phyloP scores from a whole-genome alignment of 2,888 invertebrate genomes.

The Brenthis ino region DNA sequence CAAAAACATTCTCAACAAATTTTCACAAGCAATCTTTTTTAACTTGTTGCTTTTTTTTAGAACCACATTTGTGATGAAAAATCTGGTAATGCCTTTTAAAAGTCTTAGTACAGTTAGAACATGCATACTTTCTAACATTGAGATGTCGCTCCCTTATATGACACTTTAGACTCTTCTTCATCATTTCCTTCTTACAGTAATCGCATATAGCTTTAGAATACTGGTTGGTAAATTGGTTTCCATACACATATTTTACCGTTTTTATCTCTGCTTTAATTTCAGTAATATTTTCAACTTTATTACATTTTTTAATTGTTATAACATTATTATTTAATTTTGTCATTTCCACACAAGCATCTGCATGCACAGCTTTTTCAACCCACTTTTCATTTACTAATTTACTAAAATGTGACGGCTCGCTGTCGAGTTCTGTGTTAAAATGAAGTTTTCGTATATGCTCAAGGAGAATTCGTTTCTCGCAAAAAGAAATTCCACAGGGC shows the following conservation, averaged over 20 bases:
- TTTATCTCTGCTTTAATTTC: constrained; percentile 17
- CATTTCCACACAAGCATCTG: constrained; percentile 59
- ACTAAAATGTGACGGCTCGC: constrained; percentile 42
- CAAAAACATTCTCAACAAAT: neutral
- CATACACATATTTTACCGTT: constrained; percentile 38
- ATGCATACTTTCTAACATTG: constrained; percentile 56
- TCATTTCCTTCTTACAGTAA: constrained; percentile 68
- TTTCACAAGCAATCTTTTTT: neutral
- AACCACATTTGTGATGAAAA: constrained; percentile 55
- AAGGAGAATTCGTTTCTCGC: constrained; percentile 58
- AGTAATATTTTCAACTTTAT: constrained; percentile 34
- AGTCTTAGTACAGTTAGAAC: constrained; percentile 47
- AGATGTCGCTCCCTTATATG: constrained; percentile 66
- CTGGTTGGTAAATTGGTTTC: constrained; percentile 41
- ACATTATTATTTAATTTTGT: constrained; percentile 64
- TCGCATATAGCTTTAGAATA: constrained; percentile 64
- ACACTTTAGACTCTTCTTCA: constrained; percentile 62
- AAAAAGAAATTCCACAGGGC: constrained; percentile 55
- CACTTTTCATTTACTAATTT: constrained; percentile 63
- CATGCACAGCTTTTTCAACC: constrained; percentile 57
- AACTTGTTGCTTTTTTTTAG: constrained; percentile 23
- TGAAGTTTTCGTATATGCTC: constrained; percentile 62
- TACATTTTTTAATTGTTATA: constrained; percentile 56
- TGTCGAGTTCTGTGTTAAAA: constrained; percentile 49
- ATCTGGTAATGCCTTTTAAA: constrained; percentile 62